A percentile compares a stretch with the other conserved stretches of the same genome.
phyloP scores from a whole-genome alignment of 2,797 vertebrate genomes.

The Gymnoscopelus microlampas region DNA sequence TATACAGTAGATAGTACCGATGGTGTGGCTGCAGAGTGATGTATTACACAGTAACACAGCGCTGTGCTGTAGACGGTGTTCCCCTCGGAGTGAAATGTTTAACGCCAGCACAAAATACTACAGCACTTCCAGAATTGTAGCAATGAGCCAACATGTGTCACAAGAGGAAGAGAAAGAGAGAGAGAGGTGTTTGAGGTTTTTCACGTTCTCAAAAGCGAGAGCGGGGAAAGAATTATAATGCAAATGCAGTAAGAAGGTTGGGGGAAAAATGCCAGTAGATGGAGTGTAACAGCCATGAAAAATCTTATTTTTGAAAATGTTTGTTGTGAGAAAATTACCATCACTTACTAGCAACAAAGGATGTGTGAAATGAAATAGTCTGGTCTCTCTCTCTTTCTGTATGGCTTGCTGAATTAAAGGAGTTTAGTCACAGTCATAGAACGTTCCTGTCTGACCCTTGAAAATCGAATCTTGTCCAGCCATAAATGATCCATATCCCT shows the following conservation, averaged over 20 bases:
- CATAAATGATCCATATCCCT: conserved; percentile 33
- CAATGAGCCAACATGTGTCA: background rate
- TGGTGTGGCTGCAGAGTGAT: conserved; percentile 49
- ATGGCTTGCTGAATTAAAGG: conserved; percentile 14
- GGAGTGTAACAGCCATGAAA: conserved; percentile 7
- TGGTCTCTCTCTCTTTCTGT: conserved; percentile 34
- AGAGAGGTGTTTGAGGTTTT: conserved; percentile 4
- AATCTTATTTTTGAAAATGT: conserved; percentile 7
- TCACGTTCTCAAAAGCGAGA: background rate
- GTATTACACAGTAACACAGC: conserved; percentile 71
- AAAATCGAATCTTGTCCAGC: conserved; percentile 44
- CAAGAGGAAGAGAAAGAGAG: background rate
- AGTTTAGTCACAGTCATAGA: conserved; percentile 11
- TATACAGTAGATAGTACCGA: conserved; percentile 27
- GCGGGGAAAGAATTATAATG: background rate
- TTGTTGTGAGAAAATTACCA: background rate
- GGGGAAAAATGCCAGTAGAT: conserved; percentile 4
- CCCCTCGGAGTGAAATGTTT: conserved; percentile 22
- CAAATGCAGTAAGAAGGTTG: background rate
- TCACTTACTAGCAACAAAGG: too few species aligned
- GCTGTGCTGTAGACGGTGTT: conserved; percentile 43
- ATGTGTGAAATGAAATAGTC: too few species aligned
- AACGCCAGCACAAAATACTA: conserved; percentile 40
- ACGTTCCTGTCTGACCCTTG: conserved; percentile 45
- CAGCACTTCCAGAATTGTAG: conserved; percentile 57